Evolutionary conservation across 2,888 invertebrate genomes (phyloP).

Genomic region (Acutogordius australiensis): DNA sequence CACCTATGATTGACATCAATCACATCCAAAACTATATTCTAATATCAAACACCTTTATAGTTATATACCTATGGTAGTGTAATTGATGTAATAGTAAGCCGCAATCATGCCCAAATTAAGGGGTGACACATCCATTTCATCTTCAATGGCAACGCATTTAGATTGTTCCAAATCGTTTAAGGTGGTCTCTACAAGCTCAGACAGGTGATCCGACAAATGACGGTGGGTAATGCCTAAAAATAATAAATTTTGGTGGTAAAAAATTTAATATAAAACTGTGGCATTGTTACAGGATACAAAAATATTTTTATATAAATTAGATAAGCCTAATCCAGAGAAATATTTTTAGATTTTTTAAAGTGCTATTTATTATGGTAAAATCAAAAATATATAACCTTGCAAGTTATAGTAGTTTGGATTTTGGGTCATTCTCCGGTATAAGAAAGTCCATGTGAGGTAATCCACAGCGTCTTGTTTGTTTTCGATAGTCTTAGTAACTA

Average conservation of each 20-base stretch:
- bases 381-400: slow-evolving; percentile 32
- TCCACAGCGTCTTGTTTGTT: slow-evolving; percentile 99
- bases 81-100: slow-evolving; percentile 96
- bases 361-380: too few species aligned
- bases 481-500: slow-evolving; percentile 94
- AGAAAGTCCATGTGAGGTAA: slow-evolving; percentile 93
- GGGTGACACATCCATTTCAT: slow-evolving; percentile 84
- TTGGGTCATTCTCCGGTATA: slow-evolving; percentile 78
- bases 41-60: too few species aligned
- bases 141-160: slow-evolving; percentile 83
- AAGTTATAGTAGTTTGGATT: slow-evolving; percentile 98
- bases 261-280: slow-evolving; percentile 6
- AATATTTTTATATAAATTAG: too few species aligned
- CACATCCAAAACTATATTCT: too few species aligned
- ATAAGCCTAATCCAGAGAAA: too few species aligned
- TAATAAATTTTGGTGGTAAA: slow-evolving; percentile 10
- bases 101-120: slow-evolving; percentile 98
- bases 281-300: too few species aligned
- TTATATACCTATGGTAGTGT: slow-evolving; percentile 79
- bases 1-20: too few species aligned
- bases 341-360: too few species aligned
- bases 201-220: slow-evolving; percentile 84
- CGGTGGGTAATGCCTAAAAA: slow-evolving; percentile 55
- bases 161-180: slow-evolving; percentile 71
- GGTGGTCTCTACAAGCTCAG: slow-evolving; percentile 83